Percentiles rank a stretch among this genome's conserved stretches.
Evolutionary conservation across 2,797 vertebrate species (phyloP).

Genomic region (Distichodus sexfasciatus): DNA sequence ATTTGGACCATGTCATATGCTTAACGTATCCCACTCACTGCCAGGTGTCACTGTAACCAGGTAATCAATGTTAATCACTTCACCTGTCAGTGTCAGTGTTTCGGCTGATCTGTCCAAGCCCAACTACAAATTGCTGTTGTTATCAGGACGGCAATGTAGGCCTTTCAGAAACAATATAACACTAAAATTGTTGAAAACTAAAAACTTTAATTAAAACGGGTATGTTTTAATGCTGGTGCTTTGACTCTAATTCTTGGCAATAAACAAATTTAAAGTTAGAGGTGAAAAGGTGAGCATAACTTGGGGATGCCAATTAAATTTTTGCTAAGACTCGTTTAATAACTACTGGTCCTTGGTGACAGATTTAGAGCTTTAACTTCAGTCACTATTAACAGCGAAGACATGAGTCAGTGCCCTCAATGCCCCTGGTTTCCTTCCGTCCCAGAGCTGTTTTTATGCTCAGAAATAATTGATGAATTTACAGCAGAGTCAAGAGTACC

Average conservation of each 20-base stretch:
- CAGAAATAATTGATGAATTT: conserved; percentile 69
- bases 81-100: too few species aligned
- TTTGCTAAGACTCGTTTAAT: not conserved
- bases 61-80: too few species aligned
- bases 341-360: not conserved
- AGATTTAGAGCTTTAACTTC: too few species aligned
- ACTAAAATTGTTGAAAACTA: not conserved
- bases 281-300: too few species aligned
- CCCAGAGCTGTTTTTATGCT: conserved; percentile 61
- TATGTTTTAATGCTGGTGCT: too few species aligned
- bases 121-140: not conserved
- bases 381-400: too few species aligned
- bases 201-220: too few species aligned
- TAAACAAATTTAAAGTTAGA: not conserved
- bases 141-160: not conserved
- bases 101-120: too few species aligned
- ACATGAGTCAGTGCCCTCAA: not conserved
- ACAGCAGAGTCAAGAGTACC: conserved; percentile 63
- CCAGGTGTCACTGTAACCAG: too few species aligned
- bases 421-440: conserved; percentile 49
- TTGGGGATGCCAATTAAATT: not conserved
- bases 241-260: too few species aligned
- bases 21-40: too few species aligned
- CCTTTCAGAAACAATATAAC: not conserved
- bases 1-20: too few species aligned